A percentile compares a stretch with the other conserved stretches of the same genome.
phyloP scores from a whole-genome alignment of 2,888 invertebrate genomes.

The Elysia crispata region DNA sequence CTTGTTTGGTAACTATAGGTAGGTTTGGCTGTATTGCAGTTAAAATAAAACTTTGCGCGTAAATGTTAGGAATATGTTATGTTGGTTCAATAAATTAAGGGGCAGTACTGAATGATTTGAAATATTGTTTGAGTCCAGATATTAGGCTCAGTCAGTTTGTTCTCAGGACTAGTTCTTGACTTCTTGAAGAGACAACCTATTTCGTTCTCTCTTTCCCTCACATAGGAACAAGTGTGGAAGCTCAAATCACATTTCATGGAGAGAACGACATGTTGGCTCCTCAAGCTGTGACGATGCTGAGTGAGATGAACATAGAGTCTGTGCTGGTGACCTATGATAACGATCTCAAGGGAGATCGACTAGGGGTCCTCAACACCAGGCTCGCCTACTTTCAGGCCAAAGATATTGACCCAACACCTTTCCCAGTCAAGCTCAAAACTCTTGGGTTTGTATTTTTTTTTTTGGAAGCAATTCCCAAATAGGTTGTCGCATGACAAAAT shows the following conservation, averaged over 20 bases:
- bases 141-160: no score
- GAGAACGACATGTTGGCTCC: conserved; percentile 36
- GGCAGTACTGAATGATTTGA: no score
- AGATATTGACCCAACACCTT: conserved; percentile 62
- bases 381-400: conserved; percentile 59
- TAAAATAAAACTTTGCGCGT: no score
- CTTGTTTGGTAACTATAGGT: no score
- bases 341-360: conserved; percentile 45
- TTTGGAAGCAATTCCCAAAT: background rate
- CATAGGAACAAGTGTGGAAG: conserved; percentile 52
- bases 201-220: no score
- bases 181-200: no score
- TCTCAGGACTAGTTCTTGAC: no score
- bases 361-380: conserved; percentile 53
- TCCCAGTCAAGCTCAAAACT: conserved; percentile 52
- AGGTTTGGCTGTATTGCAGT: no score
- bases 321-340: conserved; percentile 49
- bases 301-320: conserved; percentile 40
- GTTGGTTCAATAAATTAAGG: no score
- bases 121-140: no score
- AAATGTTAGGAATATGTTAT: no score
- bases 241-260: conserved; percentile 61
- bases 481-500: no score
- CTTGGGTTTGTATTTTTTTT: conserved; percentile 65
- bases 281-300: conserved; percentile 49